Conservation (phyloP, 2,888 invertebrate genomes). For the Cephus pulcher region DNA sequence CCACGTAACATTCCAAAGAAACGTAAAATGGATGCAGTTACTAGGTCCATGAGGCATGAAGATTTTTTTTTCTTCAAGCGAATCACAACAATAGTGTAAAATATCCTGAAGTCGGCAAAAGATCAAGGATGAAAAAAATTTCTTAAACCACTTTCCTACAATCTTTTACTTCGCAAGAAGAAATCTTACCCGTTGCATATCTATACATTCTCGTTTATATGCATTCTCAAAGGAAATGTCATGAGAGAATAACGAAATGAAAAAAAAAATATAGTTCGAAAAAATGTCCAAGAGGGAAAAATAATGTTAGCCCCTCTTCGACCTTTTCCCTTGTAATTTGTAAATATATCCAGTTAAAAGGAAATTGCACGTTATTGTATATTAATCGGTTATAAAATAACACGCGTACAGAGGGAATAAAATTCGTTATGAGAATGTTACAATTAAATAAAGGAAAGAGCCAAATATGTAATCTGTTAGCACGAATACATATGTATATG, state of each 20-base stretch:
- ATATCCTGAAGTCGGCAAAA: slow-evolving; percentile 11
- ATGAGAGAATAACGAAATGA: background rate
- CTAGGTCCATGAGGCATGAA: background rate
- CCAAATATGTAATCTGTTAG: slow-evolving; percentile 9
- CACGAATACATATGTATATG: background rate
- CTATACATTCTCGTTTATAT: background rate
- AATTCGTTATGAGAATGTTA: background rate
- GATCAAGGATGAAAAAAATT: slow-evolving; percentile 11
- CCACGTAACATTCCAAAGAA: slow-evolving; percentile 32
- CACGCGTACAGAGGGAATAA: background rate
- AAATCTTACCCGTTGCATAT: background rate
- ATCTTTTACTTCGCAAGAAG: background rate
- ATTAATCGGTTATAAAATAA: slow-evolving; percentile 19
- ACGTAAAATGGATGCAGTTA: slow-evolving; percentile 5
- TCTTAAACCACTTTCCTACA: background rate
- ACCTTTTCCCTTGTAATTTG: slow-evolving; percentile 22
- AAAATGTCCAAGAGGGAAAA: background rate
- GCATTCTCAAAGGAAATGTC: background rate
- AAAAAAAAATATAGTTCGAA: background rate
- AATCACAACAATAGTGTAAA: slow-evolving; percentile 15
- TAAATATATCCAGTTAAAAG: slow-evolving; percentile 27
- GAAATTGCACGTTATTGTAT: slow-evolving; percentile 27
- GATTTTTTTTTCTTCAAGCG: background rate
- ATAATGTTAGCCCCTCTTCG: background rate
- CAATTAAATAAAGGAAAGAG: slow-evolving; percentile 9